Evolutionary conservation across 2,797 vertebrate genomes (phyloP).

Genomic region (Chelon labrosus): DNA sequence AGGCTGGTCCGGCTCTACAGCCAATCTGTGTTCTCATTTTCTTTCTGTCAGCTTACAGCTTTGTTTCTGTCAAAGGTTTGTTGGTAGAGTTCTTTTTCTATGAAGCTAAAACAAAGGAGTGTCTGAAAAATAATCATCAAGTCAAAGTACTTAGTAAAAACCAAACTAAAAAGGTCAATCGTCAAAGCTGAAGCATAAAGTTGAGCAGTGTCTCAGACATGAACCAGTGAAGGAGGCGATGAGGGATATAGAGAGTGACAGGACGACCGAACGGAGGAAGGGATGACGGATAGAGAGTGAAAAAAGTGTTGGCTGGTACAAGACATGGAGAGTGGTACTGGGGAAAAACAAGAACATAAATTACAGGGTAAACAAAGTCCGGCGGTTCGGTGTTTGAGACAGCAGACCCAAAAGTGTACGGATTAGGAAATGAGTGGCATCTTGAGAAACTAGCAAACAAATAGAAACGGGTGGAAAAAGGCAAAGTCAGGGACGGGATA

Average conservation of each 20-base stretch:
- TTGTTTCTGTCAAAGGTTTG: background rate
- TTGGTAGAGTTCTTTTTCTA: conserved; percentile 2
- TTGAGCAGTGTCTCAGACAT: conserved; percentile 19
- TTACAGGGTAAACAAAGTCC: background rate
- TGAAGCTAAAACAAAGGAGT: conserved; percentile 23
- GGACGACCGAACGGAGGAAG: background rate
- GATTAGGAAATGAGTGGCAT: background rate
- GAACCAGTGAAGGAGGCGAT: conserved; percentile 11
- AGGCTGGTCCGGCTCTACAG: background rate
- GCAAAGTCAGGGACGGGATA: background rate
- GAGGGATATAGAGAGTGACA: conserved; percentile 44
- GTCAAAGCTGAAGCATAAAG: background rate
- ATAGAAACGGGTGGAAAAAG: background rate
- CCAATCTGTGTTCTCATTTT: background rate
- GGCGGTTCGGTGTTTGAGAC: background rate
- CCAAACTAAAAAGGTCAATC: background rate
- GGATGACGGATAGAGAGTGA: background rate
- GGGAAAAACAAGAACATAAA: background rate
- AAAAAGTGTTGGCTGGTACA: background rate
- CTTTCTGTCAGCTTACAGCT: background rate
- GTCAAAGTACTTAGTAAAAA: background rate
- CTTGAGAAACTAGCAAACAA: background rate
- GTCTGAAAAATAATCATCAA: background rate
- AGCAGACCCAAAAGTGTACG: background rate
- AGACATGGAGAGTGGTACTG: background rate